Base-by-base conservation (phyloP, 2,888 invertebrate genomes). In the Pocota personata region DNA sequence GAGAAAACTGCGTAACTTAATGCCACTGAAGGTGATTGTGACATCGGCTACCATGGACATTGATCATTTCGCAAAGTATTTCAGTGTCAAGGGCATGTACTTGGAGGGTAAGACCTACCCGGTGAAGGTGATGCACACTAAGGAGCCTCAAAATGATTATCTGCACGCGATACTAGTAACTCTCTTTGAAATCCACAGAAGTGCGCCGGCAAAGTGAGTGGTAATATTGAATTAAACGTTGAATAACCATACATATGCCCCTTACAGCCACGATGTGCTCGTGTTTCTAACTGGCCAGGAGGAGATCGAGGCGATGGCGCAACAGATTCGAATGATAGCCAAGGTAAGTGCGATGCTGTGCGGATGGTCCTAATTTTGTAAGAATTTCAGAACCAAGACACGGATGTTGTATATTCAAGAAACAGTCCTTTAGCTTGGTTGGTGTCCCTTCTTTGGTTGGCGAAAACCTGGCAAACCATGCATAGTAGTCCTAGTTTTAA, bases 41-140 rank as follows among this genome's bases (percentile, higher is more conserved):
- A 98, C 98, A 95, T 98, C 98, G 0, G 98, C 98, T 0, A 98
- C 98, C 12, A 98, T 98, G 97, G 97, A 98, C 93, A 97, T 98
- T 7, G 97, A 98, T 92, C 96, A 97, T 89, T 98, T 99, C 92
- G 95, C 96, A 37, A 94, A 95, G 86, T 99, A 98, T 92, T 99
- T 98, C 91, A 95, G 96, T 89, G 97, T 97, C 58, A 96, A 96
- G 57, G 97, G 97, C 0, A 94, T 98, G 89, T 98, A 98, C 91
- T 93, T 99, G 52, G 97, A 98, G 92, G 99, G 99, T 0, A 93
- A 98, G 87, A 97, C 97, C 37, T 96, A 95, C 92, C 96, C 97
- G 0, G 96, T 97, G 0, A 95, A 95, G 62, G 94, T 97, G 64
- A 95, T 95, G 92, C 96, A 97, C 89, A 93, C 96, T 0, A 94